Conservation (phyloP, 2,888 invertebrate genomes). For the Andrena bucephala region DNA sequence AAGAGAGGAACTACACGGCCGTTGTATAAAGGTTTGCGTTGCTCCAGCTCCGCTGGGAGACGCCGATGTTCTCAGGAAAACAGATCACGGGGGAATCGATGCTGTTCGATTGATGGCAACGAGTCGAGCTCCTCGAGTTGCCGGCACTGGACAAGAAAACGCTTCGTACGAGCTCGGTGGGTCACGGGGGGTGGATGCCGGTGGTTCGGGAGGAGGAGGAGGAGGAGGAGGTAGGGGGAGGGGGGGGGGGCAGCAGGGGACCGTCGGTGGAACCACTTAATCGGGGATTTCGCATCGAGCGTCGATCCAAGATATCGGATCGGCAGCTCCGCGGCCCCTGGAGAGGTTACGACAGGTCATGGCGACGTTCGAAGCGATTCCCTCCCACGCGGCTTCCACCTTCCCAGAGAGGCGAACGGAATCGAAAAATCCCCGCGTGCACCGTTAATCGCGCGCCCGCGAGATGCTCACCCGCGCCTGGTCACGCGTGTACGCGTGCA, state of each 20-base stretch:
- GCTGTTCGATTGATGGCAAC: conserved; percentile 61
- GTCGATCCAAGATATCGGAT: conserved; percentile 74
- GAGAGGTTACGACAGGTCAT: conserved; percentile 75
- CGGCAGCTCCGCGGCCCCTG: conserved; percentile 50
- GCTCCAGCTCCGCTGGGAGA: conserved; percentile 67
- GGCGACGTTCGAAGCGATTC: conserved; percentile 74
- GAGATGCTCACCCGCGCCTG: conserved; percentile 52
- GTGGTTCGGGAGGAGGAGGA: conserved; percentile 4
- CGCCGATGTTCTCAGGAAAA: conserved; percentile 70
- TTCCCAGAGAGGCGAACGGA: conserved; percentile 44
- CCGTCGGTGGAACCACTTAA: conserved; percentile 66
- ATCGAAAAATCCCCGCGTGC: conserved; percentile 66
- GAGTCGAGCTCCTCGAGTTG: conserved; percentile 35
- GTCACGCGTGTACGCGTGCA: conserved; percentile 66
- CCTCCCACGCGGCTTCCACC: conserved; percentile 71
- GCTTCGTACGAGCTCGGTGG: conserved; percentile 10
- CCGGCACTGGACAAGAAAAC: conserved; percentile 43
- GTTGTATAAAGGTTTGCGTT: conserved; percentile 66
- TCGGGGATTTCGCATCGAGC: conserved; percentile 74
- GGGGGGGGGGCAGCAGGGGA: conserved; percentile 27
- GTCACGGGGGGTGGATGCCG: conserved; percentile 11
- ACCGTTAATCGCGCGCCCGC: conserved; percentile 70
- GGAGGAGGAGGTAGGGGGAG: conserved; percentile 11
- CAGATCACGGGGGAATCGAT: conserved; percentile 73
- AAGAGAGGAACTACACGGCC: conserved; percentile 69